Percentiles rank a stretch among this genome's conserved stretches.
phyloP scores from a whole-genome alignment of 2,888 invertebrate genomes.

The Lochmaea crataegi region DNA sequence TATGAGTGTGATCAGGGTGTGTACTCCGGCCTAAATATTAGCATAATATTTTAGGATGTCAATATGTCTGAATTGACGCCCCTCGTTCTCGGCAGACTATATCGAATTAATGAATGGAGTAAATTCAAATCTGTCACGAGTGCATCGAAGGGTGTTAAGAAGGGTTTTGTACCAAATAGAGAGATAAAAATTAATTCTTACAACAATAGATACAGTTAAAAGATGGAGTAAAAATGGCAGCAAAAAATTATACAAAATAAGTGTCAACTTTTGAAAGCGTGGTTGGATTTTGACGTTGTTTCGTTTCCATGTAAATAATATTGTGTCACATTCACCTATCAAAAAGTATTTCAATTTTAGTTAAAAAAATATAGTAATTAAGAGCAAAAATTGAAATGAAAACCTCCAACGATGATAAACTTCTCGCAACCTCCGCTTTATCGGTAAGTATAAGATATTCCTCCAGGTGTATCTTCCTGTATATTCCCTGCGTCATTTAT shows the following conservation, averaged over 20 bases:
- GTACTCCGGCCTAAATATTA: constrained; percentile 51
- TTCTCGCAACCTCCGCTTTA: background rate
- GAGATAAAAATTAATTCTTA: background rate
- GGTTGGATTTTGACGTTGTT: too few species aligned
- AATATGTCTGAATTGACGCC: constrained; percentile 46
- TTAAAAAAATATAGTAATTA: background rate
- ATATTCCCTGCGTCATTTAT: too few species aligned
- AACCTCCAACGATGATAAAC: background rate
- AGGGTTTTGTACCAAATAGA: background rate
- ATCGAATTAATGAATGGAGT: constrained; percentile 23
- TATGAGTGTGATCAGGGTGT: constrained; percentile 49
- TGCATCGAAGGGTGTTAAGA: constrained; percentile 7
- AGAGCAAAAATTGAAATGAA: background rate
- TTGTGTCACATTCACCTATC: background rate
- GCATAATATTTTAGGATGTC: constrained; percentile 57
- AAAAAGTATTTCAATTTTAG: background rate
- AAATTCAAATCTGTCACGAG: constrained; percentile 10
- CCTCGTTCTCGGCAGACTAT: constrained; percentile 13
- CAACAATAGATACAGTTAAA: background rate
- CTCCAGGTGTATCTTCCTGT: background rate
- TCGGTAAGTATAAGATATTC: background rate
- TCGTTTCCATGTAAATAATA: background rate
- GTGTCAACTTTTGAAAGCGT: too few species aligned
- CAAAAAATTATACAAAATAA: too few species aligned
- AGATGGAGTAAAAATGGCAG: too few species aligned